phyloP scores from a whole-genome alignment of 2,888 invertebrate genomes.

The Lamellibrachia columna region DNA sequence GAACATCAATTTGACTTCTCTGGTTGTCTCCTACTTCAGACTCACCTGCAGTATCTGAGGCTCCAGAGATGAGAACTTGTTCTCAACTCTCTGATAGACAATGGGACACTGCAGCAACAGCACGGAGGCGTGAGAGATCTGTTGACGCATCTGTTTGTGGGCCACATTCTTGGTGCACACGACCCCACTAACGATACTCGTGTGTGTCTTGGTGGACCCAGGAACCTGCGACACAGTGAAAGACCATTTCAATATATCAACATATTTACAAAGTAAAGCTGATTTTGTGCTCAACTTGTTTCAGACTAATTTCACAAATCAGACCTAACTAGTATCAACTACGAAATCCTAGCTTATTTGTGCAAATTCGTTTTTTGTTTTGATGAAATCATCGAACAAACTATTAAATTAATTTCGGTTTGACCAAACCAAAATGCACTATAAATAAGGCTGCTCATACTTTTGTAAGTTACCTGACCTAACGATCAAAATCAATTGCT shows the following conservation, averaged over 20 bases:
- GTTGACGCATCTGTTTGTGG: constrained; percentile 76
- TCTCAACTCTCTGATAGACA: constrained; percentile 90
- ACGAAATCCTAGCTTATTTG: too few species aligned
- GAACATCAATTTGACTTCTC: not conserved
- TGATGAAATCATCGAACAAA: too few species aligned
- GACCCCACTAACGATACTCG: constrained; percentile 84
- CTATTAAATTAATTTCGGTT: too few species aligned
- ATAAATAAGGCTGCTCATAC: too few species aligned
- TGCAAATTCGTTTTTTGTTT: too few species aligned
- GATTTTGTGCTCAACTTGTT: too few species aligned
- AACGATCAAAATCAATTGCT: too few species aligned
- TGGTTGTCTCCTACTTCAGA: not conserved
- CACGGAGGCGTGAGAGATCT: constrained; percentile 82
- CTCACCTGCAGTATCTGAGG: constrained; percentile 81
- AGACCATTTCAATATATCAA: not conserved
- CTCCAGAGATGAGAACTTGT: constrained; percentile 90
- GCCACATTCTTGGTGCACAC: constrained; percentile 95
- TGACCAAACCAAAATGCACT: too few species aligned
- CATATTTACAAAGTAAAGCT: not conserved
- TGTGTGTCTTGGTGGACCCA: constrained; percentile 80
- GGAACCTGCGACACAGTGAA: constrained; percentile 69
- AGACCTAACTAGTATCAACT: too few species aligned
- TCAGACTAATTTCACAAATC: too few species aligned
- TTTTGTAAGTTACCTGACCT: too few species aligned
- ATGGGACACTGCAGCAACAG: constrained; percentile 88